These are phyloP conservation scores for Trachops cirrhosus DNA, from an alignment of 2,797 vertebrate species.

Conservation along the genomic window DNA sequence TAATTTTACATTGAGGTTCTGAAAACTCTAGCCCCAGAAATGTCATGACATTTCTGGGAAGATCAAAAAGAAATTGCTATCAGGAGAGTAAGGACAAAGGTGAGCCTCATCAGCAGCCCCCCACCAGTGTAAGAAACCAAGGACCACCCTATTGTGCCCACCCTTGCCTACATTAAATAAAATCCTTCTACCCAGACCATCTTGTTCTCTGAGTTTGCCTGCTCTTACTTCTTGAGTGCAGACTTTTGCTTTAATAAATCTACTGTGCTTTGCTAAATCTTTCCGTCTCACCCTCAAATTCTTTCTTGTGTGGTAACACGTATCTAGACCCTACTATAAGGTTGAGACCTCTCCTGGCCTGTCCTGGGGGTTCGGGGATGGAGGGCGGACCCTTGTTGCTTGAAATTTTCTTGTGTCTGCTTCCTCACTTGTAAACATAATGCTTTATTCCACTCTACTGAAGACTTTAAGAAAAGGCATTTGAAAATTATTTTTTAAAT, in stretches of 20 bases:
- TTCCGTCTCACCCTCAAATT: not conserved
- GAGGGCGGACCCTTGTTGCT: not conserved
- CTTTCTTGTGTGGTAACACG: not conserved
- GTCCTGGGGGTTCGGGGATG: no score
- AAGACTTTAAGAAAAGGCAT: slow-evolving; percentile 36
- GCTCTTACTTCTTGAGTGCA: not conserved
- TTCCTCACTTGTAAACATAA: not conserved
- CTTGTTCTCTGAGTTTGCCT: not conserved
- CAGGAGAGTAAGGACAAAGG: not conserved
- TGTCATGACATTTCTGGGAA: not conserved
- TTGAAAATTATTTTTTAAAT: not conserved
- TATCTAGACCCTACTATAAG: not conserved
- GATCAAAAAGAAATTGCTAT: not conserved
- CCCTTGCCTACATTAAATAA: not conserved
- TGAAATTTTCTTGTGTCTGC: not conserved
- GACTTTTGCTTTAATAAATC: not conserved
- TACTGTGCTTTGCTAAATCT: not conserved
- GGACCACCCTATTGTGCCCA: not conserved
- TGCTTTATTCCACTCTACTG: not conserved
- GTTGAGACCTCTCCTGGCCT: not conserved
- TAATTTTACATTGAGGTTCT: not conserved
- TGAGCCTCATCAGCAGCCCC: not conserved
- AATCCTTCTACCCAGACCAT: not conserved
- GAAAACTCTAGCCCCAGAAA: not conserved
- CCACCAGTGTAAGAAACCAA: not conserved